Evolutionary conservation across 2,888 invertebrate species (phyloP).

Genomic region (Noctua fimbriata): DNA sequence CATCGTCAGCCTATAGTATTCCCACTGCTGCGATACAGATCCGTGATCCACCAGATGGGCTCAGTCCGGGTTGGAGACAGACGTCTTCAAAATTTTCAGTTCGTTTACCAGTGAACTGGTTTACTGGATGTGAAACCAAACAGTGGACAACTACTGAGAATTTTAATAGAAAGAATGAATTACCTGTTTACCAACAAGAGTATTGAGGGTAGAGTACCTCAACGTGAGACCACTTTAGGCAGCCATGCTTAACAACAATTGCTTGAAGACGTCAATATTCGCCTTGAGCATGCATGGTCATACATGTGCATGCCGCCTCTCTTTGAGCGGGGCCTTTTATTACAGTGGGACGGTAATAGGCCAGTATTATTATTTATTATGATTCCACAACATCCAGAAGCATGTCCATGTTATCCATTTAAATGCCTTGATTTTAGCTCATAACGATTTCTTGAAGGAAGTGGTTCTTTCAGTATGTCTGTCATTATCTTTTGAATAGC

Average conservation of each 20-base stretch:
- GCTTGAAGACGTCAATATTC: not conserved
- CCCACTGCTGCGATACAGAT: not conserved
- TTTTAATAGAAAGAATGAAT: not conserved
- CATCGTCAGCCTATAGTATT: not conserved
- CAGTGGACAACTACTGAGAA: not conserved
- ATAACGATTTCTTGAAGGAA: constrained; percentile 15
- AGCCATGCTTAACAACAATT: not conserved
- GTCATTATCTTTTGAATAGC: constrained; percentile 17
- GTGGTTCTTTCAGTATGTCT: not conserved
- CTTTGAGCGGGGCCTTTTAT: not conserved
- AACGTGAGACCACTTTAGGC: not conserved
- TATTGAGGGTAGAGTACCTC: not conserved
- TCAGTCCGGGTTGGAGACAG: not conserved
- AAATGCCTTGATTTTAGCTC: constrained; percentile 14
- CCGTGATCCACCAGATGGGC: not conserved
- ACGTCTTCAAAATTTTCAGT: not conserved
- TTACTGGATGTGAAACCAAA: too few species aligned
- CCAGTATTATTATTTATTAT: not conserved
- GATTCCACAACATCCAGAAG: not conserved
- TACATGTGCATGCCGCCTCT: not conserved
- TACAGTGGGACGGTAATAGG: not conserved
- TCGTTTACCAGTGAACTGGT: not conserved
- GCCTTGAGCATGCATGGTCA: not conserved
- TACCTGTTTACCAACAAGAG: not conserved
- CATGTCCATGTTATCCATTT: not conserved